These are phyloP conservation scores for Drosophila willistoni DNA, from an alignment of 1,140 invertebrate genomes.

Conservation along the genomic window DNA sequence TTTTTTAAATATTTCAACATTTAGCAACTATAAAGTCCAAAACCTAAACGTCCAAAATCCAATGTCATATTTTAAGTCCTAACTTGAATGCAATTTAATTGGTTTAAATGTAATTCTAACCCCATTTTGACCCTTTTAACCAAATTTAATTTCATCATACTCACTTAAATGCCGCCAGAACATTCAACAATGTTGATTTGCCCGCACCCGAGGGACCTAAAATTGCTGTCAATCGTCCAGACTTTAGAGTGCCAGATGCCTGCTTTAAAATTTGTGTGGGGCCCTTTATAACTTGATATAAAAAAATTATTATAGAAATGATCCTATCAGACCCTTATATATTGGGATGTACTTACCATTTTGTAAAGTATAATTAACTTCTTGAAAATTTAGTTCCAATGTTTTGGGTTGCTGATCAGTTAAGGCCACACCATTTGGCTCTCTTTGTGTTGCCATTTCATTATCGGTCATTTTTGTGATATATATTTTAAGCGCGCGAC, in stretches of 20 bases:
- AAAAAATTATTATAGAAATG: neutral
- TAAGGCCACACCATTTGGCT: conserved; percentile 35
- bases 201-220: conserved; percentile 93
- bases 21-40: no score
- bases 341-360: conserved; percentile 26
- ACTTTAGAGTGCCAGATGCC: conserved; percentile 85
- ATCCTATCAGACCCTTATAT: neutral
- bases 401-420: conserved; percentile 13
- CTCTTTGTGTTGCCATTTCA: conserved; percentile 6
- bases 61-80: no score
- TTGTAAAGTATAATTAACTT: conserved; percentile 61
- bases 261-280: conserved; percentile 85
- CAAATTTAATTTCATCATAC: conserved; percentile 23
- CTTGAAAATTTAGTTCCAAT: conserved; percentile 63
- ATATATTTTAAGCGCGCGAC: conserved; percentile 7
- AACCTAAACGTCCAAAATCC: no score
- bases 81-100: no score
- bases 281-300: conserved; percentile 17
- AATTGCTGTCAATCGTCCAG: conserved; percentile 88
- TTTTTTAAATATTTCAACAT: neutral
- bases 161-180: conserved; percentile 85
- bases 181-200: conserved; percentile 91
- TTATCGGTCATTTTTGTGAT: conserved; percentile 52
- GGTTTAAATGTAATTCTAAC: no score
- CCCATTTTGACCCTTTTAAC: no score